These are phyloP conservation scores for Threskiornis aethiopicus DNA, from an alignment of 2,797 vertebrate genomes.

Conservation along the genomic window DNA sequence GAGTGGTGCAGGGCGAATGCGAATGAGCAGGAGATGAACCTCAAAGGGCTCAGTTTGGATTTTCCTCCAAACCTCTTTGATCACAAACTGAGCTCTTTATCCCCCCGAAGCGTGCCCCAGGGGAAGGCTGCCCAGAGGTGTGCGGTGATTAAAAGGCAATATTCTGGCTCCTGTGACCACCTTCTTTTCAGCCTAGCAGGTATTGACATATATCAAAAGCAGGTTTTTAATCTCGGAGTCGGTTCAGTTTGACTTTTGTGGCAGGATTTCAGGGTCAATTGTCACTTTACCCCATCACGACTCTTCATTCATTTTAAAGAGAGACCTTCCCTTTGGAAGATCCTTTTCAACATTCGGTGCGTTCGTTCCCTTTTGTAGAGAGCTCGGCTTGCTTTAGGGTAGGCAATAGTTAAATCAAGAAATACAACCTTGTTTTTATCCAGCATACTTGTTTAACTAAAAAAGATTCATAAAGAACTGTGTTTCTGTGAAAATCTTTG, in stretches of 20 bases:
- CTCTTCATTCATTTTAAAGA: neutral
- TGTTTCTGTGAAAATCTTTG: neutral
- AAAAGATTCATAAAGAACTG: neutral
- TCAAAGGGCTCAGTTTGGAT: neutral
- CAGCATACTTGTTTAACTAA: neutral
- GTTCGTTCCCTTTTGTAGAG: rapidly evolving
- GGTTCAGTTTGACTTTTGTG: neutral
- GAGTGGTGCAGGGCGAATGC: neutral
- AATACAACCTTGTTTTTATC: neutral
- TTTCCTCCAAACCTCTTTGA: slow-evolving; percentile 19
- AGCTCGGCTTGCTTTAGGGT: neutral
- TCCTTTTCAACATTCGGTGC: neutral
- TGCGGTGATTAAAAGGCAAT: slow-evolving; percentile 16
- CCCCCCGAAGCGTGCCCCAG: neutral
- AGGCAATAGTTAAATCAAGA: neutral
- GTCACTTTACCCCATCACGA: neutral
- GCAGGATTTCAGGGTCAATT: neutral
- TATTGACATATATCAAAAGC: neutral
- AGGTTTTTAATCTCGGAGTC: neutral
- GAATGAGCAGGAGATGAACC: neutral
- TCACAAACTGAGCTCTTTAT: slow-evolving; percentile 23
- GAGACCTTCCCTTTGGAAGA: neutral
- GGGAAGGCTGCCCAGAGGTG: neutral
- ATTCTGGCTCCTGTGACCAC: neutral
- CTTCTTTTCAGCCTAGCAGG: neutral